Evolutionary conservation across 1,140 invertebrate genomes (phyloP).

Genomic region (Eufriesea mexicana): DNA sequence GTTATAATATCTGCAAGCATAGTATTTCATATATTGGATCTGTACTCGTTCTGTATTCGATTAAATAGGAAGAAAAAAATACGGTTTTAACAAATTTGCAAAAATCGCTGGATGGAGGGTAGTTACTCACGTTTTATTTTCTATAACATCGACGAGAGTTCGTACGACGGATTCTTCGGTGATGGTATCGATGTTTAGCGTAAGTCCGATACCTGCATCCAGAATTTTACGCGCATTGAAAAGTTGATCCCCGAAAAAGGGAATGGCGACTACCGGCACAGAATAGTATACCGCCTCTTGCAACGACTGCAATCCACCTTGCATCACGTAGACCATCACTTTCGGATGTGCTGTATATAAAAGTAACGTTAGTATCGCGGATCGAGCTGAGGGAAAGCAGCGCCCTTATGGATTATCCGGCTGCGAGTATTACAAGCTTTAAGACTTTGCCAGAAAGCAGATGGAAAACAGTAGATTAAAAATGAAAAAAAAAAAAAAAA

Average conservation of each 20-base stretch:
- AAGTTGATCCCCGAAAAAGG: slow-evolving; percentile 82
- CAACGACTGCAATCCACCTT: slow-evolving; percentile 84
- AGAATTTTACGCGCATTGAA: slow-evolving; percentile 77
- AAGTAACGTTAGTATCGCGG: slow-evolving; percentile 48
- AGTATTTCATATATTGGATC: background rate
- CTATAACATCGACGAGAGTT: slow-evolving; percentile 70
- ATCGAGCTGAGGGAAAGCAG: slow-evolving; percentile 22
- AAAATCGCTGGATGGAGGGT: background rate
- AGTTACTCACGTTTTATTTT: slow-evolving; percentile 73
- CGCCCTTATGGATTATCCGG: slow-evolving; percentile 26
- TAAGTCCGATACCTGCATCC: slow-evolving; percentile 75
- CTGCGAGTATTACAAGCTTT: slow-evolving; percentile 13
- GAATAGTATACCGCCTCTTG: slow-evolving; percentile 83
- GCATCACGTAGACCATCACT: slow-evolving; percentile 83
- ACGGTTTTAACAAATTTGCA: background rate
- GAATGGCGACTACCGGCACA: slow-evolving; percentile 83
- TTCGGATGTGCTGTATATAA: slow-evolving; percentile 80
- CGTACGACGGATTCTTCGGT: slow-evolving; percentile 68
- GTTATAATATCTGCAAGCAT: slow-evolving; percentile 69
- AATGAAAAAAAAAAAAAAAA: background rate
- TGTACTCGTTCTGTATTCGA: too few relatives aligned
- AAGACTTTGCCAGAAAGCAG: background rate
- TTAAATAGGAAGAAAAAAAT: too few relatives aligned
- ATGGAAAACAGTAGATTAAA: background rate
- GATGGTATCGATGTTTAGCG: slow-evolving; percentile 71